Base-by-base conservation (phyloP, 1,140 invertebrate genomes). In the Wasmannia auropunctata region DNA sequence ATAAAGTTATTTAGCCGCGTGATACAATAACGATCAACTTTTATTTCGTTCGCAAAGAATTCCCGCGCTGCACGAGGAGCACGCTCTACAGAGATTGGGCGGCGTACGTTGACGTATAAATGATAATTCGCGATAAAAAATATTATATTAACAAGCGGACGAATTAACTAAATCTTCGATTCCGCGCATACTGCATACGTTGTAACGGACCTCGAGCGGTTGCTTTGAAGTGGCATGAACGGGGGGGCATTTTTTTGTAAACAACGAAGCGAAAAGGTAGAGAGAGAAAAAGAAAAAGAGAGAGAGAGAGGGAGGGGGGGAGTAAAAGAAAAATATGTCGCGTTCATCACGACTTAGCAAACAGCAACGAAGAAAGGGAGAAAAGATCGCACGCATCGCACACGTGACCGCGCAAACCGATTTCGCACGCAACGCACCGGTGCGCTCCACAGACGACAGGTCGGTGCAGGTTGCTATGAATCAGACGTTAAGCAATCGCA, bases 271-370 rank as follows among this genome's bases (percentile, higher is more conserved):
- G 19, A 7, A 62, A 62, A n/a, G 31, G 0, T 34, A 40, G 22
- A 25, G 5, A 31, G 19, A 72, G 28, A 54, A 34, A 49, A 60
- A 60, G 1, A 8, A 10, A 58, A 3, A 34, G 46, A n/a, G 11
- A 51, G 28, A 54, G 7, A 60, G 22, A 60, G n/a, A n/a, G n/a
- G n/a, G n/a, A n/a, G n/a, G n/a, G n/a, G n/a, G n/a, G n/a, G n/a
- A n/a, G n/a, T 34, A 40, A 62, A 62, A 62, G 51, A 62, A 40
- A 76, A 76, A 62, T 76, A 76, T 43, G 37, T 65, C 54, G 37
- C 19, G 49, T 74, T 31, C 49, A 74, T 56, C n/a, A 31, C 31
- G 14, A 3, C 54, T 37, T 46, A 46, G 43, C 43, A 14, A 46
- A 3, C 34, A 5, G 51, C 72, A 34, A 14, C 25, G 72, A 60